A percentile compares a stretch with the other conserved stretches of the same genome.
phyloP scores from a whole-genome alignment of 2,797 vertebrate species.

The Cuculus canorus region DNA sequence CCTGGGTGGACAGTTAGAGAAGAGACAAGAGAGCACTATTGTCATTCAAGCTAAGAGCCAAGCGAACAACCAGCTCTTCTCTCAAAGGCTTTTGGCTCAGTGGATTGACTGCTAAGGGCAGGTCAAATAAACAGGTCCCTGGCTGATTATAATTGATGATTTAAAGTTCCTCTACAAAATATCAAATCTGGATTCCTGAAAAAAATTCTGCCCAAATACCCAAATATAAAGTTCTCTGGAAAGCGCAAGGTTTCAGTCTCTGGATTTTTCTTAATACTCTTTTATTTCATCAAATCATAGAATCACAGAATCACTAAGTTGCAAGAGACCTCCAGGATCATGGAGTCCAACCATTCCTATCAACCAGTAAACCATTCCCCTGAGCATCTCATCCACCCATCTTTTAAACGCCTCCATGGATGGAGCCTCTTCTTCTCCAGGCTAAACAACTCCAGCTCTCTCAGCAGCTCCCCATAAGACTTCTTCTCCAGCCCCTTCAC shows the following conservation, averaged over 20 bases:
- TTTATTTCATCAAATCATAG: too few relatives aligned
- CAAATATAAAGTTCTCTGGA: neutral
- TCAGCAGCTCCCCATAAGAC: too few relatives aligned
- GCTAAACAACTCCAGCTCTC: too few relatives aligned
- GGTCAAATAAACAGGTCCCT: neutral
- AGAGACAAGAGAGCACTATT: neutral
- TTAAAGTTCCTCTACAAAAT: neutral
- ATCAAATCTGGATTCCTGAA: neutral
- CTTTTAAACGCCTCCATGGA: too few relatives aligned
- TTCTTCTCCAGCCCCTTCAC: too few relatives aligned
- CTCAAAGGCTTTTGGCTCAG: neutral
- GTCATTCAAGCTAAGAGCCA: neutral
- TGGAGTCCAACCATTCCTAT: too few relatives aligned
- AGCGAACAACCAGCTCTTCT: neutral
- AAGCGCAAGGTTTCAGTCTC: neutral
- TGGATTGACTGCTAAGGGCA: neutral
- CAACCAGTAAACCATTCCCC: too few relatives aligned
- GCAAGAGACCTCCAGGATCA: too few relatives aligned
- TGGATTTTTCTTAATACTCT: neutral
- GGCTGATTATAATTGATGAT: neutral
- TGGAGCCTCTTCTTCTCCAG: too few relatives aligned
- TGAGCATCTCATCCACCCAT: too few relatives aligned
- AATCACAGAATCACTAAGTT: too few relatives aligned
- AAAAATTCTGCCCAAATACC: neutral
- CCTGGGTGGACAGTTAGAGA: neutral